phyloP scores from a whole-genome alignment of 2,113 vertebrate genomes.

The Hemichromis elongatus region DNA sequence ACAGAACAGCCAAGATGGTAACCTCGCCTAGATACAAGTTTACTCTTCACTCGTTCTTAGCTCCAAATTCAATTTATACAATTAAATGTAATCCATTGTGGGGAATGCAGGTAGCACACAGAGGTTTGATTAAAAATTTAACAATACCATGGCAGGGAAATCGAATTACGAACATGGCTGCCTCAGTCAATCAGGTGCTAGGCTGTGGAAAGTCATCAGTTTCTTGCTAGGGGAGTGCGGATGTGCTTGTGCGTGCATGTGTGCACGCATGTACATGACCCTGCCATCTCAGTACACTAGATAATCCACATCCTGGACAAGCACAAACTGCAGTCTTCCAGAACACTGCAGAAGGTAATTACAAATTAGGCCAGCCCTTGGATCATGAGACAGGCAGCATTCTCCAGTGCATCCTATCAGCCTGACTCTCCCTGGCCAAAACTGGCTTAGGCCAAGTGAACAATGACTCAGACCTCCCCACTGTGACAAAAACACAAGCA shows the following conservation, averaged over 20 bases:
- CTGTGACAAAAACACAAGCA: slow-evolving; percentile 48
- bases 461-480: slow-evolving; percentile 56
- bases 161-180: slow-evolving; percentile 50
- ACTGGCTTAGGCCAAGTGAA: slow-evolving; percentile 56
- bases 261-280: not conserved
- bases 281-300: slow-evolving; percentile 47
- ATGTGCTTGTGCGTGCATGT: not conserved
- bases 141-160: slow-evolving; percentile 51
- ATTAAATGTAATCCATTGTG: slow-evolving; percentile 32
- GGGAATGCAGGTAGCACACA: slow-evolving; percentile 9
- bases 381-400: slow-evolving; percentile 47
- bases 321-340: slow-evolving; percentile 68
- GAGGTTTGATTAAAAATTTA: slow-evolving; percentile 59
- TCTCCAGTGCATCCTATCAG: slow-evolving; percentile 51
- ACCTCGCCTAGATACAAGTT: slow-evolving; percentile 17
- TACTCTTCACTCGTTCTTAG: not conserved
- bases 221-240: not conserved
- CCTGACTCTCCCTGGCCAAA: slow-evolving; percentile 28
- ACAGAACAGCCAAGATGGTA: not conserved
- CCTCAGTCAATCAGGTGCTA: slow-evolving; percentile 48
- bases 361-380: slow-evolving; percentile 67
- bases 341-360: slow-evolving; percentile 73
- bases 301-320: slow-evolving; percentile 63
- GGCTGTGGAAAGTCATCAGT: slow-evolving; percentile 44
- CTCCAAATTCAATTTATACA: slow-evolving; percentile 33